Evolutionary conservation across 2,888 invertebrate genomes (phyloP).

Genomic region (Lithophane leautieri): DNA sequence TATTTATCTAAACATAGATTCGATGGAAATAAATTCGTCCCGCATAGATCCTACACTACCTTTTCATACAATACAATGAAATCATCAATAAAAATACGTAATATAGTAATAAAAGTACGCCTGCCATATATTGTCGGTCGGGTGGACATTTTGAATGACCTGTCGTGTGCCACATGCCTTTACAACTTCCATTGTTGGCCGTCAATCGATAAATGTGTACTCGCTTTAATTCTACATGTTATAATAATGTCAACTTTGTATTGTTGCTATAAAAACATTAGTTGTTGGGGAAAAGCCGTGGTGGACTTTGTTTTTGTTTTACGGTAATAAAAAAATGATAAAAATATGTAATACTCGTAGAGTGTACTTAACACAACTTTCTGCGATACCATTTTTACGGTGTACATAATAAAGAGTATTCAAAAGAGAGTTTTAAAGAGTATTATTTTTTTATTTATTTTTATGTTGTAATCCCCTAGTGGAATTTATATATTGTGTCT

Average conservation of each 20-base stretch:
- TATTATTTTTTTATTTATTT: no score
- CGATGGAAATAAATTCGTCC: neutral
- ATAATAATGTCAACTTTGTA: neutral
- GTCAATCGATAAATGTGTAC: conserved; percentile 67
- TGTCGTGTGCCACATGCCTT: conserved; percentile 43
- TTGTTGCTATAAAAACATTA: conserved; percentile 5
- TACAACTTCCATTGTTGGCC: conserved; percentile 40
- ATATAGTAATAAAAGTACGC: conserved; percentile 43
- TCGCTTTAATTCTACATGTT: conserved; percentile 28
- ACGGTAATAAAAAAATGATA: neutral
- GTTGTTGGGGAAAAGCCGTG: neutral
- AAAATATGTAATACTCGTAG: no score
- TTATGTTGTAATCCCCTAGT: no score
- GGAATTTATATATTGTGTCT: no score
- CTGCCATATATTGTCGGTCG: conserved; percentile 36
- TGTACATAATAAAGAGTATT: no score
- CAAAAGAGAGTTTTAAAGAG: no score
- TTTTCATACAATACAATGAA: conserved; percentile 19
- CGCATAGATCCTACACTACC: neutral
- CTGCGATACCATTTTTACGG: no score
- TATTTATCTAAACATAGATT: neutral
- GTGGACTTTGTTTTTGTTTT: neutral
- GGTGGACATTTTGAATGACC: conserved; percentile 58
- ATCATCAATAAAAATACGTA: conserved; percentile 18
- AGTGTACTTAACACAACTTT: no score